Percentiles rank a stretch among this genome's conserved stretches.
These are phyloP conservation scores for Altica lythri DNA, from an alignment of 2,888 invertebrate species.

Conservation along the genomic window DNA sequence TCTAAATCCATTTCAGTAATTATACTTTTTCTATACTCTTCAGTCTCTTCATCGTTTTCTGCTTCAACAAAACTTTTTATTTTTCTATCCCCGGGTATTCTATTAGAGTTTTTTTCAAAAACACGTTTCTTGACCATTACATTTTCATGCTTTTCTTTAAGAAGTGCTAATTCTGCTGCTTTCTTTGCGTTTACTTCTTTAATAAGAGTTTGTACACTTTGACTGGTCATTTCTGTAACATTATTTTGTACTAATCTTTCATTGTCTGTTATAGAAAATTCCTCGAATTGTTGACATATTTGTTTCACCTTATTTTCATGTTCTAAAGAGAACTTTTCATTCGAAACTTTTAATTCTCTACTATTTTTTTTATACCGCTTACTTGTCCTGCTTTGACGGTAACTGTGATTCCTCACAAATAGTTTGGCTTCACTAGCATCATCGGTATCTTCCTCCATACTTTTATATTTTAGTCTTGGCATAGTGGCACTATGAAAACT, in stretches of 20 bases:
- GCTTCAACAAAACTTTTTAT: conserved; percentile 39
- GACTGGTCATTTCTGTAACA: background rate
- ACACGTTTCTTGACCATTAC: conserved; percentile 14
- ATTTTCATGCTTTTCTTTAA: conserved; percentile 10
- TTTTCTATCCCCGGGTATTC: conserved; percentile 3
- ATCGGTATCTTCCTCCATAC: conserved; percentile 19
- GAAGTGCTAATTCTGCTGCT: background rate
- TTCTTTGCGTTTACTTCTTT: background rate
- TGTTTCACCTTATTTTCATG: conserved; percentile 1
- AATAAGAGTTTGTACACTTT: background rate
- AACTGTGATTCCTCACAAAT: conserved; percentile 17
- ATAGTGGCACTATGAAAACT: conserved; percentile 12
- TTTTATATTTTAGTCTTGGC: conserved; percentile 13
- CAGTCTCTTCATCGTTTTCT: conserved; percentile 36
- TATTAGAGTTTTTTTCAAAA: conserved; percentile 10
- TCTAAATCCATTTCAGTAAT: conserved; percentile 37
- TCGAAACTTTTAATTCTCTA: background rate
- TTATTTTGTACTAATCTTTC: background rate
- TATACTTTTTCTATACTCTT: conserved; percentile 36
- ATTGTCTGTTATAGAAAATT: background rate
- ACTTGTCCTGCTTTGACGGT: conserved; percentile 14
- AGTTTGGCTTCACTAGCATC: conserved; percentile 12
- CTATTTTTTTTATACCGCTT: conserved; percentile 19
- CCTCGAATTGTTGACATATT: conserved; percentile 17
- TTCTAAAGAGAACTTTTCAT: conserved; percentile 5